Evolutionary conservation across 1,140 invertebrate species (phyloP).

Genomic region (Lerema accius): DNA sequence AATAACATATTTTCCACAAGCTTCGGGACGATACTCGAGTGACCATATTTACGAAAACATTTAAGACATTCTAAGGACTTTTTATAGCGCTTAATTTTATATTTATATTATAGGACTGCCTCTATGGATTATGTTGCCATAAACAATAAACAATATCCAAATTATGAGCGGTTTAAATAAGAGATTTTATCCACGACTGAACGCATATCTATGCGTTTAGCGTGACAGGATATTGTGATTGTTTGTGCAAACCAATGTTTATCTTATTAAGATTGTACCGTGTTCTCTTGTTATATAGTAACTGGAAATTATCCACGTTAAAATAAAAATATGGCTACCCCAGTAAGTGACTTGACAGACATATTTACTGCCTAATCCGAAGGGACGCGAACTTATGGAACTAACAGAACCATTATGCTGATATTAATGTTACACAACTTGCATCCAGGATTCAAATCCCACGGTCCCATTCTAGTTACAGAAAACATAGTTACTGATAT

Average conservation of each 20-base stretch:
- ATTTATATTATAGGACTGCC: too few species aligned
- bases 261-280: too few species aligned
- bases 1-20: conserved; percentile 14
- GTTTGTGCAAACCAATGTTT: too few species aligned
- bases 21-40: background rate
- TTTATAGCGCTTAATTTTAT: too few species aligned
- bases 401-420: conserved; percentile 10
- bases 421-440: conserved; percentile 13
- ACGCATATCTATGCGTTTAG: too few species aligned
- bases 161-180: too few species aligned
- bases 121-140: too few species aligned
- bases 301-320: background rate
- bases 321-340: background rate
- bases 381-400: conserved; percentile 20
- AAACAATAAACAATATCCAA: too few species aligned
- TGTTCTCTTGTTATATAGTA: too few species aligned
- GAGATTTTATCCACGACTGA: too few species aligned
- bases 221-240: too few species aligned
- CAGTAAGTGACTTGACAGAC: conserved; percentile 1
- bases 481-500: too few species aligned
- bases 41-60: background rate
- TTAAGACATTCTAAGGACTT: background rate
- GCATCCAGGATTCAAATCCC: background rate
- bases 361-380: conserved; percentile 23
- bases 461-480: background rate